phyloP scores from a whole-genome alignment of 2,113 vertebrate species.

The Psephotus haematonotus region DNA sequence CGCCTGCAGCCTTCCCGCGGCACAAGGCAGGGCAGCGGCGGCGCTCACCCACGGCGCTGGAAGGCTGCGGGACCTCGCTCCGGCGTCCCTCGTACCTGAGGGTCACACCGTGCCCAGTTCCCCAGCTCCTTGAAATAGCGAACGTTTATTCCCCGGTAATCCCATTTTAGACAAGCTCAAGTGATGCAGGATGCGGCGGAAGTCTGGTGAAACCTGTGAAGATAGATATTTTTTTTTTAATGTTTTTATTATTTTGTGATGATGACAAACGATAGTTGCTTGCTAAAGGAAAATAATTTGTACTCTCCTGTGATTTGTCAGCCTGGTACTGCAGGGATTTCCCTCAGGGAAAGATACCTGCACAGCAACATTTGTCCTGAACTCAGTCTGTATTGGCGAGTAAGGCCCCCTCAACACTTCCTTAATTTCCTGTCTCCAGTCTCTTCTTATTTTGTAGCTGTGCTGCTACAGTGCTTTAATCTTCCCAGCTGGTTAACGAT shows the following conservation, averaged over 20 bases:
- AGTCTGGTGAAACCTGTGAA: background rate
- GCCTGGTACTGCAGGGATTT: background rate
- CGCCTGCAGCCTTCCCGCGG: background rate
- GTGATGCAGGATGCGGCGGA: background rate
- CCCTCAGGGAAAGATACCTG: background rate
- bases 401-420: background rate
- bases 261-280: no score
- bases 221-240: background rate
- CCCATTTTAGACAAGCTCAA: background rate
- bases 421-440: no score
- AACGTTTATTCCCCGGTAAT: no score
- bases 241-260: background rate
- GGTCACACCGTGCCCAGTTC: no score
- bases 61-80: background rate
- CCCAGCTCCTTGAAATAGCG: accelerated
- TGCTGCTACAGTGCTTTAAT: background rate
- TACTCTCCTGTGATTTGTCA: background rate
- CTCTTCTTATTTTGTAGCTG: background rate
- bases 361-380: no score
- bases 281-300: background rate
- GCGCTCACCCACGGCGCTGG: accelerated
- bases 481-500: background rate
- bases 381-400: no score
- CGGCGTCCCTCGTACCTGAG: background rate
- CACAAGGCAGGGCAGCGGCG: background rate